Conservation (phyloP, 1,140 invertebrate species). For the Hylaeus volcanicus region DNA sequence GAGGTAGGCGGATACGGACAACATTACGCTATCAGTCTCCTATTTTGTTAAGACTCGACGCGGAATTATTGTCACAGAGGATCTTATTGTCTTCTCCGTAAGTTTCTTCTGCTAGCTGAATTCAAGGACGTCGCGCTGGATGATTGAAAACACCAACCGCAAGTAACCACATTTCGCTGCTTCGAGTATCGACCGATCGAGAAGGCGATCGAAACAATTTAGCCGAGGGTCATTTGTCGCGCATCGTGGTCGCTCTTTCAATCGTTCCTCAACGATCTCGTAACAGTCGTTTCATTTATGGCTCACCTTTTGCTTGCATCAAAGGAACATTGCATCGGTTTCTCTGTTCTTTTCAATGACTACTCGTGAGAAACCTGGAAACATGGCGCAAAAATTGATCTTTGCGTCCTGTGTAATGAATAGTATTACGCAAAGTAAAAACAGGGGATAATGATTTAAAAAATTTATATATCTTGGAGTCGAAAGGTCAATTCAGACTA, state of each 20-base stretch:
- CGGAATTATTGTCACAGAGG: neutral
- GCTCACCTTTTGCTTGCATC: neutral
- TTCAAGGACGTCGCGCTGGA: slow-evolving; percentile 22
- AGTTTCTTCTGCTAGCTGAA: slow-evolving; percentile 31
- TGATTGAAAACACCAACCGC: slow-evolving; percentile 57
- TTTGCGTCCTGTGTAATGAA: too few relatives aligned
- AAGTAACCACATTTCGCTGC: slow-evolving; percentile 53
- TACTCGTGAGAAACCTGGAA: neutral
- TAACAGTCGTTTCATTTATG: neutral
- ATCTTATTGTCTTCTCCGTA: neutral
- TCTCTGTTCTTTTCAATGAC: neutral
- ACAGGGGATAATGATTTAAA: too few relatives aligned
- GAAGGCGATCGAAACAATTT: slow-evolving; percentile 16
- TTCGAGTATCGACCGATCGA: neutral
- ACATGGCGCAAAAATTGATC: too few relatives aligned
- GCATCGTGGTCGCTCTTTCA: neutral
- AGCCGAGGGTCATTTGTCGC: slow-evolving; percentile 30
- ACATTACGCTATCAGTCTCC: neutral
- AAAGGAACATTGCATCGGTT: neutral
- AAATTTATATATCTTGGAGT: too few relatives aligned
- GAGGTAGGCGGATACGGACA: neutral
- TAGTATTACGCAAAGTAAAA: too few relatives aligned
- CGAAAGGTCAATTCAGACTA: too few relatives aligned
- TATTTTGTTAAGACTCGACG: neutral
- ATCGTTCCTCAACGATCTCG: neutral